A percentile compares a stretch with the other conserved stretches of the same genome.
Evolutionary conservation across 2,797 vertebrate genomes (phyloP).

Genomic region (Avahi laniger): DNA sequence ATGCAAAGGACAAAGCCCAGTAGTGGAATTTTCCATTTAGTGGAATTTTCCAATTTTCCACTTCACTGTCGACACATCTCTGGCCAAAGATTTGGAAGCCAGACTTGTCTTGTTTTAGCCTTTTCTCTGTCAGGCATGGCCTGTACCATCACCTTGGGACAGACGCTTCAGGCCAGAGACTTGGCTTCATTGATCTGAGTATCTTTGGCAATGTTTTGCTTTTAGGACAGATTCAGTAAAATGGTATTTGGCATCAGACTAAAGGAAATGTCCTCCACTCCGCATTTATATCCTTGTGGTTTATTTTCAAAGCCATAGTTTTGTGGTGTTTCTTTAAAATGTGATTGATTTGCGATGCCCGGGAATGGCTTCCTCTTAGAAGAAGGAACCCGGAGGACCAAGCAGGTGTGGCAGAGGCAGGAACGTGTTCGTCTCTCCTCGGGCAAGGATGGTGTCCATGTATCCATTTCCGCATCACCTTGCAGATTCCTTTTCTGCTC

Average conservation of each 20-base stretch:
- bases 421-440: neutral
- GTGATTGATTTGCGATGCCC: neutral
- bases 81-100: neutral
- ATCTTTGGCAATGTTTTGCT: neutral
- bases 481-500: neutral
- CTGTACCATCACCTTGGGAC: neutral
- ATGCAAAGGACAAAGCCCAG: too few species aligned
- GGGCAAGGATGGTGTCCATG: neutral
- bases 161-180: neutral
- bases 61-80: neutral
- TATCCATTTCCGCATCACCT: neutral
- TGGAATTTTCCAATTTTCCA: too few species aligned
- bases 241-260: neutral
- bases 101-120: neutral
- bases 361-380: neutral
- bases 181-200: neutral
- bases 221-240: neutral
- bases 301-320: slow-evolving; percentile 22
- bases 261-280: neutral
- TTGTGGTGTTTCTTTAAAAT: neutral
- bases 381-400: neutral
- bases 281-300: neutral
- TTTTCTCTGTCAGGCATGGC: neutral
- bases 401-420: neutral
- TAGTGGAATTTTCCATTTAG: too few species aligned